A percentile compares a stretch with the other conserved stretches of the same genome.
Evolutionary conservation across 2,888 invertebrate species (phyloP).

Genomic region (Pseudococcus longispinus): DNA sequence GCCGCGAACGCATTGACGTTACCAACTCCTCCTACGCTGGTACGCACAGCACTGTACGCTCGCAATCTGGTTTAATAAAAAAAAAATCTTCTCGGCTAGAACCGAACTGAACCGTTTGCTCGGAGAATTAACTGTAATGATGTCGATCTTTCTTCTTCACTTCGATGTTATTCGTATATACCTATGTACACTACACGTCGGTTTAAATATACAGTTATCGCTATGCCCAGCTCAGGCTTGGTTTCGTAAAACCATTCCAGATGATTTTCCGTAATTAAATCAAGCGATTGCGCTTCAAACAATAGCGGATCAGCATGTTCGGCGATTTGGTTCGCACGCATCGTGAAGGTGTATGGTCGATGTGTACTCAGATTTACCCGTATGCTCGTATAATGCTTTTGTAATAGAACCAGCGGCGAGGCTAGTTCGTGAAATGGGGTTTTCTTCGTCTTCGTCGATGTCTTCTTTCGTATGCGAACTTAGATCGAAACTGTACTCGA

Average conservation of each 20-base stretch:
- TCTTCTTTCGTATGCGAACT: not conserved
- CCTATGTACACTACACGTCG: not conserved
- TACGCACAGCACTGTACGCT: constrained; percentile 49
- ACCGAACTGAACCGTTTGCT: constrained; percentile 46
- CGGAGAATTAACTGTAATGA: constrained; percentile 53
- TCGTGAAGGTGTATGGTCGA: not conserved
- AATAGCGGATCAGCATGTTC: constrained; percentile 25
- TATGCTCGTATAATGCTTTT: not conserved
- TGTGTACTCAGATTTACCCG: not conserved
- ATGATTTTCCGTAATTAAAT: constrained; percentile 22
- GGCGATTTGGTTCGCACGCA: constrained; percentile 28
- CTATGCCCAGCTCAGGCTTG: not conserved
- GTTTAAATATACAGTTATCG: constrained; percentile 5
- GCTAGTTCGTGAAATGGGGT: constrained; percentile 3
- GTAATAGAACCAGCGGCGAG: not conserved
- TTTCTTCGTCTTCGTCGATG: not conserved
- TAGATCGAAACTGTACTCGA: not conserved
- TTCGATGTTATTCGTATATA: not conserved
- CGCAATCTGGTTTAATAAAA: constrained; percentile 53
- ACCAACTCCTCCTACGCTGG: constrained; percentile 48
- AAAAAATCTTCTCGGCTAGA: constrained; percentile 45
- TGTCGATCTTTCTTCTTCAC: constrained; percentile 41
- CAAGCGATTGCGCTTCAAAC: constrained; percentile 7
- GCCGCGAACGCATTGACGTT: constrained; percentile 47
- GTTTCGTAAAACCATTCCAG: constrained; percentile 9